phyloP scores from a whole-genome alignment of 64 coral and sea anemone genomes.

The Hydrozoanthus tunicans region DNA sequence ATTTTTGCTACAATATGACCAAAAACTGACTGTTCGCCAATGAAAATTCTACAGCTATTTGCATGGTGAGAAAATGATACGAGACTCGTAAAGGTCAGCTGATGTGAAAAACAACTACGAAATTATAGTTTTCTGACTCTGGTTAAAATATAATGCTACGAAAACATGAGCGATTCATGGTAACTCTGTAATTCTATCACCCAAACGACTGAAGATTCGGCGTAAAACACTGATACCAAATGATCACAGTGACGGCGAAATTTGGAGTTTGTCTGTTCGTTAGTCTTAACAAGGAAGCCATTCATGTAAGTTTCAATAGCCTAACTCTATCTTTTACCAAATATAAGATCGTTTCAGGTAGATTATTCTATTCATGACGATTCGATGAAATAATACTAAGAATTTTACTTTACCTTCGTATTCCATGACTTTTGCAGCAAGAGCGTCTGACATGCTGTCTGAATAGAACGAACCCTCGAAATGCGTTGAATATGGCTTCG shows the following conservation, averaged over 20 bases:
- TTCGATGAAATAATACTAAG: not conserved
- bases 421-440: constrained; percentile 26
- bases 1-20: not conserved
- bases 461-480: constrained; percentile 19
- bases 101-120: not conserved
- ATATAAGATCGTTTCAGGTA: not conserved
- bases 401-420: constrained; percentile 28
- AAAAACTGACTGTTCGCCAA: not conserved
- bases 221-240: not conserved
- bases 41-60: not conserved
- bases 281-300: not conserved
- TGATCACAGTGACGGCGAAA: not conserved
- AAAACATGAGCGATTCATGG: not conserved
- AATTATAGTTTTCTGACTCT: not conserved
- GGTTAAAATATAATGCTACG: not conserved
- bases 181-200: constrained; percentile 11
- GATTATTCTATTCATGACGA: not conserved
- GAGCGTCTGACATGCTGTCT: constrained; percentile 12
- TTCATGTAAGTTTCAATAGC: not conserved
- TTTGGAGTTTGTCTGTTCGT: not conserved
- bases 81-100: not conserved
- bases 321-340: not conserved
- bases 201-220: not conserved
- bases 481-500: constrained; percentile 14
- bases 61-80: not conserved